Conservation (phyloP, 2,797 vertebrate genomes). For the Stomatorhinus walkeri region DNA sequence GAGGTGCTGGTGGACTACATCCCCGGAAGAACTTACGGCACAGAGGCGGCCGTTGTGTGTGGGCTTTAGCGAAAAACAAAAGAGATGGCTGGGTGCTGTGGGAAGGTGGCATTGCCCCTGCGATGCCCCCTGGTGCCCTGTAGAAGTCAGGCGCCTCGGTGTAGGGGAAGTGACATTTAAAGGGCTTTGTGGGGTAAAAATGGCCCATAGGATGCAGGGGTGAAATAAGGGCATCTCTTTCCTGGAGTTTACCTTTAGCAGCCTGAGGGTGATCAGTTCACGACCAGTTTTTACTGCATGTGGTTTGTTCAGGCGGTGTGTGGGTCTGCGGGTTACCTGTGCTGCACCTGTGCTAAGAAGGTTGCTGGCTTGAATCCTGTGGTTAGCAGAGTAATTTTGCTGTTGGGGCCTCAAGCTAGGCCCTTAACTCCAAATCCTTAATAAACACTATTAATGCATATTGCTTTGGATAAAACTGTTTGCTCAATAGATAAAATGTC, state of each 20-base stretch:
- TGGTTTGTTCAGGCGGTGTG: not conserved
- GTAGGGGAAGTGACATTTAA: slow-evolving; percentile 18
- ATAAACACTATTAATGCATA: not conserved
- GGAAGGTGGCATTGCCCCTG: slow-evolving; percentile 18
- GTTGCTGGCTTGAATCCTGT: not conserved
- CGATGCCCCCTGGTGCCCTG: not conserved
- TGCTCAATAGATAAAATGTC: not conserved
- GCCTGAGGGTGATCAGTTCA: not conserved
- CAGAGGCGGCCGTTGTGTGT: slow-evolving; percentile 3
- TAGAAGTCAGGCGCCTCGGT: not conserved
- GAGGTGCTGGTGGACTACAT: slow-evolving; percentile 3
- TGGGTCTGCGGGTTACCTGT: not conserved
- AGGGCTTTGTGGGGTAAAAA: not conserved
- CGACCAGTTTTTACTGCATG: not conserved
- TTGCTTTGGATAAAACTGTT: not conserved
- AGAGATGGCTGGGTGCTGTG: not conserved
- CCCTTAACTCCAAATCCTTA: not conserved
- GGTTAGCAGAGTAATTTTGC: not conserved
- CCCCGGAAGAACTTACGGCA: slow-evolving; percentile 1
- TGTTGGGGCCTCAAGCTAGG: not conserved
- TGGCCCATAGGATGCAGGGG: not conserved
- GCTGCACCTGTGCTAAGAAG: not conserved
- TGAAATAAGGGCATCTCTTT: slow-evolving; percentile 11
- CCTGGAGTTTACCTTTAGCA: not conserved
- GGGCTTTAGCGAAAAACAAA: slow-evolving; percentile 3